Evolutionary conservation across 1,140 invertebrate genomes (phyloP).

Genomic region (Hermatobates lingyangjiaoensis): DNA sequence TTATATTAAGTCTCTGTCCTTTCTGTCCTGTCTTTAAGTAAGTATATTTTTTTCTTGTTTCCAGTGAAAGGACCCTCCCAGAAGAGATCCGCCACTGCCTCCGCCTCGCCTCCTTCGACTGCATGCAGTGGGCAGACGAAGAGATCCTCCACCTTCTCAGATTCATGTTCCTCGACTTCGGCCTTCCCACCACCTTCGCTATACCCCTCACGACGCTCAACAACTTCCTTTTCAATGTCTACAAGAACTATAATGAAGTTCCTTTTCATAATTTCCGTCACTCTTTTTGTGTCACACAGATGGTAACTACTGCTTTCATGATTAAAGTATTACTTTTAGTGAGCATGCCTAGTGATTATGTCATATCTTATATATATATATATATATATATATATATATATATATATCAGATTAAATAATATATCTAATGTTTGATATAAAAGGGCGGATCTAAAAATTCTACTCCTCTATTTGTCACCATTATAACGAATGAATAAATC

Average conservation of each 20-base stretch:
- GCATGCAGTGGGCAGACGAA: conserved; percentile 63
- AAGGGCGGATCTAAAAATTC: too few relatives aligned
- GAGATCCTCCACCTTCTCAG: conserved; percentile 63
- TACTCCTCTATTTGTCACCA: too few relatives aligned
- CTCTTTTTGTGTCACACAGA: conserved; percentile 77
- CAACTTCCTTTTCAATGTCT: conserved; percentile 57
- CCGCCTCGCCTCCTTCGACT: conserved; percentile 59
- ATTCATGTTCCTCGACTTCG: conserved; percentile 67
- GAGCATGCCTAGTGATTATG: too few relatives aligned
- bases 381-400: too few relatives aligned
- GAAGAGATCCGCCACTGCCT: conserved; percentile 39
- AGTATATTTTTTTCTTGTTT: too few relatives aligned
- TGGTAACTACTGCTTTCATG: conserved; percentile 43
- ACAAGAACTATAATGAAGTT: conserved; percentile 77
- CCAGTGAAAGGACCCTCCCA: conserved; percentile 39
- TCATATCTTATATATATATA: too few relatives aligned
- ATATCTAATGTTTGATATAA: too few relatives aligned
- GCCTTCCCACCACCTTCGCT: conserved; percentile 53
- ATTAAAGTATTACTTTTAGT: too few relatives aligned
- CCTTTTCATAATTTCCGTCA: conserved; percentile 82
- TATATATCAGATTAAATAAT: too few relatives aligned
- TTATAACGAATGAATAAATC: too few relatives aligned
- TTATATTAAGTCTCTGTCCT: too few relatives aligned
- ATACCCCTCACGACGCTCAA: conserved; percentile 51
- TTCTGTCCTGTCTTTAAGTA: too few relatives aligned